Base-by-base conservation (phyloP, 2,797 vertebrate species). In the Falco naumanni region DNA sequence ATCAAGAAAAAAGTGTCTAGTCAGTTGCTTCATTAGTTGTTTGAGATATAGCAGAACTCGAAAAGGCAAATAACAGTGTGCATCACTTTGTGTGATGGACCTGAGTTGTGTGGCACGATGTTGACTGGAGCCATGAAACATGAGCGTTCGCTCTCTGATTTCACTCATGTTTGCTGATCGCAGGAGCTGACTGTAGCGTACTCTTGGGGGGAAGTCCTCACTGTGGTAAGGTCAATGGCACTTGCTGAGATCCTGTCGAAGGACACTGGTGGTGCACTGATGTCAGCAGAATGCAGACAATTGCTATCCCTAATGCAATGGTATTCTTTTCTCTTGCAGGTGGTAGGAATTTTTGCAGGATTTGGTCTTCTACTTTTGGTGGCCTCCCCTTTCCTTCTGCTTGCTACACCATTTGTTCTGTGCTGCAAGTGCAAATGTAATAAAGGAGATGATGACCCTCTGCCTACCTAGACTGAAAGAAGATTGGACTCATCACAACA, bases 361-460 rank as follows among this genome's bases (percentile, higher is more conserved):
- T 99, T 99, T 41, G 99, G 99, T 89, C 99, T 99, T 61, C 98
- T 99, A 63, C 98, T 99, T 79, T 96, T 99, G 92, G 99, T 99
- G 76, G 99, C 99, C 37, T 99, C 99, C 8, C 99, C 99, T 8
- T 99, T 99, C 96, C 98, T 99, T 96, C 98, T 99, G 11, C 98
- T 99, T 96, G 99, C 99, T 91, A 99, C 99, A 8, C 99, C 99
- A 1, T 99, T 99, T 82, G 99, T 99, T 70, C 98, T 99, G 78
- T 99, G 99, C 98, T 99, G 99, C 98, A 99, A 99, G 93, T 99
- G 99, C 98, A 99, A 99, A 94, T 99, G 99, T 98, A 99, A 98
- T 98, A 99, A 99, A 98, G 99, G 99, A 4, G 99, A 99, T 9
- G 99, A 99, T 20, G 99, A 99, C 97, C 99, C 99, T 4, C 94